A percentile compares a stretch with the other conserved stretches of the same genome.
Evolutionary conservation across 2,113 vertebrate genomes (phyloP).

Genomic region (Phocoena sinus): DNA sequence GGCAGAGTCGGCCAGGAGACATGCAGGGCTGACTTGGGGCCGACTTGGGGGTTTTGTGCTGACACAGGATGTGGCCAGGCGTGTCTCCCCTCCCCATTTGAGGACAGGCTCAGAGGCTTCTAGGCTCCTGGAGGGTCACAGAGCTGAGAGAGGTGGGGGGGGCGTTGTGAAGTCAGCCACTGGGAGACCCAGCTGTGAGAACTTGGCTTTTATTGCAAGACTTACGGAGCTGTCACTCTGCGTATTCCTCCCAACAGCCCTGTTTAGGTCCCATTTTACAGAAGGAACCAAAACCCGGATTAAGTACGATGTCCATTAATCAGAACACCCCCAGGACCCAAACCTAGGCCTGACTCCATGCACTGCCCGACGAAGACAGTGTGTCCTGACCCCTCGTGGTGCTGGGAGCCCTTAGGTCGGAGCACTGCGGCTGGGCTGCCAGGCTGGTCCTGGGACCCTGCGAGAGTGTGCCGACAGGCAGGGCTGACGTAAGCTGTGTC

Average conservation of each 20-base stretch:
- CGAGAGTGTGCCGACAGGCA: accelerated
- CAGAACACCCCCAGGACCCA: accelerated
- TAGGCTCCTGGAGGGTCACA: neutral
- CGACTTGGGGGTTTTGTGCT: neutral
- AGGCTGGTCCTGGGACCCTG: neutral
- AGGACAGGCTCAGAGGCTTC: neutral
- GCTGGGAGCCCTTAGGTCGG: neutral
- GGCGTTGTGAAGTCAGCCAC: neutral
- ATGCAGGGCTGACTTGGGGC: neutral
- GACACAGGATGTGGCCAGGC: neutral
- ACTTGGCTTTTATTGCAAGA: neutral
- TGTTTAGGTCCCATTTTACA: neutral
- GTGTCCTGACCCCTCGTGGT: neutral
- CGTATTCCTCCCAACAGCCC: neutral
- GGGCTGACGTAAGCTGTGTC: neutral
- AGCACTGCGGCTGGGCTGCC: neutral
- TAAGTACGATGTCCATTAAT: neutral
- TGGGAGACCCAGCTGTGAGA: neutral
- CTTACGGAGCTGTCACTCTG: neutral
- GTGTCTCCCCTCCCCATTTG: accelerated
- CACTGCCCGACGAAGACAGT: neutral
- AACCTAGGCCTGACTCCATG: neutral
- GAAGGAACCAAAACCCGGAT: neutral
- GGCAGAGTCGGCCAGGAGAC: neutral
- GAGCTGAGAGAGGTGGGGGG: neutral